Percentiles rank a stretch among this genome's conserved stretches.
Conservation (phyloP, 2,888 invertebrate genomes). For the Drosophila mulleri region DNA sequence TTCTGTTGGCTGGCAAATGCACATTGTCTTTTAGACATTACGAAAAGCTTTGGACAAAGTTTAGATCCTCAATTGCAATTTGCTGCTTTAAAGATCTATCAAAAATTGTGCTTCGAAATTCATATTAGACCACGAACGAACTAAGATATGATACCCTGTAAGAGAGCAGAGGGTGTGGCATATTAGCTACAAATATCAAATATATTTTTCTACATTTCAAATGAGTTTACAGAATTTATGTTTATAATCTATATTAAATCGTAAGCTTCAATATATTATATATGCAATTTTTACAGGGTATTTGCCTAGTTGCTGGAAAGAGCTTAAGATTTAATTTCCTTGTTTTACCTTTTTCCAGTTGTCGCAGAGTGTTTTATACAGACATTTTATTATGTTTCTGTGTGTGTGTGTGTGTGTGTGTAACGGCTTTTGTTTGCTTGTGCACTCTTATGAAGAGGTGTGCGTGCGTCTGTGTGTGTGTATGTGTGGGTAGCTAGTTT, state of each 20-base stretch:
- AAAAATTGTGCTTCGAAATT: slow-evolving; percentile 11
- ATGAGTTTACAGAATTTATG: too few relatives aligned
- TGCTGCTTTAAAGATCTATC: slow-evolving; percentile 7
- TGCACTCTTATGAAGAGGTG: slow-evolving; percentile 10
- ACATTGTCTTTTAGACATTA: slow-evolving; percentile 33
- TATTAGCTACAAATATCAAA: not conserved
- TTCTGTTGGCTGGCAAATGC: slow-evolving; percentile 11
- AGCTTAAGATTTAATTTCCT: slow-evolving; percentile 17
- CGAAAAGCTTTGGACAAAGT: slow-evolving; percentile 19
- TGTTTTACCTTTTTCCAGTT: slow-evolving; percentile 27
- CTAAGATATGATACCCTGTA: not conserved
- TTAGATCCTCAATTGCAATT: slow-evolving; percentile 19
- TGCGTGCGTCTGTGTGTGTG: slow-evolving; percentile 6
- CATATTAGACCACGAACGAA: slow-evolving; percentile 2
- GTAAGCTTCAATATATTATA: too few relatives aligned
- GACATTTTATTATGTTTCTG: slow-evolving; percentile 46
- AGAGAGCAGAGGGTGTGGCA: too few relatives aligned
- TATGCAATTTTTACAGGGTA: slow-evolving; percentile 12
- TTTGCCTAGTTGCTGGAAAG: slow-evolving; percentile 9
- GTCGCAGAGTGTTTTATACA: slow-evolving; percentile 38
- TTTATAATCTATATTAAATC: not conserved
- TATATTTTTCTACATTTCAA: too few relatives aligned
- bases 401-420: slow-evolving; percentile 22
- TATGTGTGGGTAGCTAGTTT: slow-evolving; percentile 45
- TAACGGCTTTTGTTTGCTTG: slow-evolving; percentile 65